These are phyloP conservation scores for Tiaroga cobitis DNA, from an alignment of 2,797 vertebrate species.

Conservation along the genomic window DNA sequence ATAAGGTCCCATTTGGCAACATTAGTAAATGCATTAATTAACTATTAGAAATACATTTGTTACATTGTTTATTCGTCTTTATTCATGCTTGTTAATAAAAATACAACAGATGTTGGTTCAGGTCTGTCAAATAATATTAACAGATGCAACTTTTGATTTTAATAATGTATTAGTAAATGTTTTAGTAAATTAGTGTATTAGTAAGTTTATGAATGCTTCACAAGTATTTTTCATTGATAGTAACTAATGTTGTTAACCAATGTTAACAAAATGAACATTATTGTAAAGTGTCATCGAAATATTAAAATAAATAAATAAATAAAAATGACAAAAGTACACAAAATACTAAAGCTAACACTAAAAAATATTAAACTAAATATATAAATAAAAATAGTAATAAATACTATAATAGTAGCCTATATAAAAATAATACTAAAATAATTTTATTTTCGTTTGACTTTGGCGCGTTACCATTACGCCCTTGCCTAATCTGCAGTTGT, in stretches of 20 bases:
- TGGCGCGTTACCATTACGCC: too few relatives aligned
- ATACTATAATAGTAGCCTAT: background rate
- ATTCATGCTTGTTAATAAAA: background rate
- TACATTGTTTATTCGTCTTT: background rate
- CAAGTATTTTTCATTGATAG: background rate
- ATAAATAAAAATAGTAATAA: background rate
- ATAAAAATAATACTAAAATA: background rate
- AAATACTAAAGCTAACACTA: background rate
- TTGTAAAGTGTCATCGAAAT: background rate
- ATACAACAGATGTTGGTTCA: background rate
- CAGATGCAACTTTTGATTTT: background rate
- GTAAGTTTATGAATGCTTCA: background rate
- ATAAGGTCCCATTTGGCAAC: background rate
- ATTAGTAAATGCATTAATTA: background rate
- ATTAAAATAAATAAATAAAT: background rate
- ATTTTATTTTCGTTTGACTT: background rate
- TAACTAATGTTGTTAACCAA: background rate
- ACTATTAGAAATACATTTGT: background rate
- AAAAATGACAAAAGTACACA: background rate
- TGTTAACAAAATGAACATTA: background rate
- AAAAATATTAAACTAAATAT: background rate
- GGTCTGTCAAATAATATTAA: background rate
- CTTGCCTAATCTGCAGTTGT: background rate
- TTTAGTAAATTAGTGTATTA: background rate
- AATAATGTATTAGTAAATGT: background rate